Conservation (phyloP, 1,140 invertebrate genomes). For the Lithobius niger region DNA sequence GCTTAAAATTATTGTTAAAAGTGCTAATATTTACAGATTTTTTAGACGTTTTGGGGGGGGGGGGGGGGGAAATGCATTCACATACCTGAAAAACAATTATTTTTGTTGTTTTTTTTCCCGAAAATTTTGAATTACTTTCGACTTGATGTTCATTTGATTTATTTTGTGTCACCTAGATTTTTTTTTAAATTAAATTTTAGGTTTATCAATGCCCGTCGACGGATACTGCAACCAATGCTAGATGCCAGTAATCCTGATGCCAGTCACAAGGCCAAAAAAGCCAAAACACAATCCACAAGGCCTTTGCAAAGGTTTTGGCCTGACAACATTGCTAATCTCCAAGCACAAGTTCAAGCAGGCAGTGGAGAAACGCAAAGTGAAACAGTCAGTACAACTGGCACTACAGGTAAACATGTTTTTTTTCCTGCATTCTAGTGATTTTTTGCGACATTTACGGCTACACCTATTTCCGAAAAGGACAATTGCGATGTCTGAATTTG, state of each 20-base stretch:
- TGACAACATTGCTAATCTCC: slow-evolving; percentile 38
- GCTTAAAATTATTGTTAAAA: too few relatives aligned
- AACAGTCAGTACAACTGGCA: neutral
- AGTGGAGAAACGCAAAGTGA: slow-evolving; percentile 2
- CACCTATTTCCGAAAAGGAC: too few relatives aligned
- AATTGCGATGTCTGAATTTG: neutral
- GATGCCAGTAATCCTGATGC: slow-evolving; percentile 39
- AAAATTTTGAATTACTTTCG: neutral
- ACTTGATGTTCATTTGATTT: too few relatives aligned
- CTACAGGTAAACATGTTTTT: neutral
- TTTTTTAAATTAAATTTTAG: too few relatives aligned
- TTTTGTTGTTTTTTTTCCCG: neutral
- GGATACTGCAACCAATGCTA: slow-evolving; percentile 87
- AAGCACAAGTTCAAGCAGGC: slow-evolving; percentile 20
- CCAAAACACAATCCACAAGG: slow-evolving; percentile 25
- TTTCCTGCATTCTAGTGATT: neutral
- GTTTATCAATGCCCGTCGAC: slow-evolving; percentile 86
- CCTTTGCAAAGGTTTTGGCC: slow-evolving; percentile 44
- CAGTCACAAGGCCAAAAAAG: slow-evolving; percentile 29
- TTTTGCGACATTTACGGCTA: neutral
- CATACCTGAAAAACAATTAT: neutral
- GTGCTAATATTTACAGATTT: too few relatives aligned
- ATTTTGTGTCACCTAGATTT: too few relatives aligned
- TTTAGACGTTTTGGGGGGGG: too few relatives aligned
- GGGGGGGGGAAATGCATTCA: too few relatives aligned